These are phyloP conservation scores for Monochamus alternatus DNA, from an alignment of 2,888 invertebrate genomes.

Conservation along the genomic window DNA sequence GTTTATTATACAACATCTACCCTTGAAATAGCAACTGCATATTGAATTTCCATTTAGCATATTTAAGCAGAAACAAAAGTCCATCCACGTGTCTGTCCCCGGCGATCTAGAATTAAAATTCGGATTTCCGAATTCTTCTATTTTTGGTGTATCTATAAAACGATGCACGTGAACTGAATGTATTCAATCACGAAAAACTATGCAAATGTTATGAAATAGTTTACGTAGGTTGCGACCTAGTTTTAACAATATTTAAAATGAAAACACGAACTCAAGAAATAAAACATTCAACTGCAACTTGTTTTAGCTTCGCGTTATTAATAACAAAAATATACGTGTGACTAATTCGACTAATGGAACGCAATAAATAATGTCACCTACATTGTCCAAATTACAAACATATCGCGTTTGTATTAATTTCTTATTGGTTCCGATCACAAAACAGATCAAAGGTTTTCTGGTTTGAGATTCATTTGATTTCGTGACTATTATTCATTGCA, in stretches of 20 bases:
- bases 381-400: too few species aligned
- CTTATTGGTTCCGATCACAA: too few species aligned
- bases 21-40: not conserved
- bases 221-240: conserved; percentile 19
- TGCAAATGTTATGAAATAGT: conserved; percentile 22
- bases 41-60: not conserved
- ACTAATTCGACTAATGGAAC: not conserved
- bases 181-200: conserved; percentile 1
- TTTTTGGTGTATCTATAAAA: not conserved
- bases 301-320: conserved; percentile 10
- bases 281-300: conserved; percentile 8
- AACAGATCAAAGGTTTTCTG: too few species aligned
- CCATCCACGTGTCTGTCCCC: not conserved
- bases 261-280: conserved; percentile 16
- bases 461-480: too few species aligned
- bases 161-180: conserved; percentile 4
- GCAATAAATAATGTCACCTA: not conserved
- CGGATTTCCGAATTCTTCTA: not conserved
- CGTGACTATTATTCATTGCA: too few species aligned
- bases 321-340: conserved; percentile 8
- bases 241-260: conserved; percentile 22
- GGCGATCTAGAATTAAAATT: not conserved
- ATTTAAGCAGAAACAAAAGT: not conserved
- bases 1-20: not conserved
- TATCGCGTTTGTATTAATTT: too few species aligned